A percentile compares a stretch with the other conserved stretches of the same genome.
phyloP scores from a whole-genome alignment of 2,888 invertebrate genomes.

The Melanargia galathea region DNA sequence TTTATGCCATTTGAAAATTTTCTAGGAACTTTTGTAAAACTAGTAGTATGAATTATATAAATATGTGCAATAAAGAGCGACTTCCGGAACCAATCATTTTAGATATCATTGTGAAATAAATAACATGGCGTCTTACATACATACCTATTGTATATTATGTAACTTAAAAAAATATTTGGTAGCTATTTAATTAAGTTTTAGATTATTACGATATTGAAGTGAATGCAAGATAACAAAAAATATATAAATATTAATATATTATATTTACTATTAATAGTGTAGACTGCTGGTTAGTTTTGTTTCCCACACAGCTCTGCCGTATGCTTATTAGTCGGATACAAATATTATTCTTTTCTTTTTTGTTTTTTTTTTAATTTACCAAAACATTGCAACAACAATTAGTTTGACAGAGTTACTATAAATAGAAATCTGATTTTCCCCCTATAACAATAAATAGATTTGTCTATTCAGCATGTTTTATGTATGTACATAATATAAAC shows the following conservation, averaged over 20 bases:
- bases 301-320: slow-evolving; percentile 46
- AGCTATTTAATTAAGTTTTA: slow-evolving; percentile 73
- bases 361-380: slow-evolving; percentile 35
- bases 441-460: not conserved
- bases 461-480: not conserved
- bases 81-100: slow-evolving; percentile 45
- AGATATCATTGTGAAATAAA: slow-evolving; percentile 63
- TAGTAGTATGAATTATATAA: slow-evolving; percentile 20
- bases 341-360: slow-evolving; percentile 30
- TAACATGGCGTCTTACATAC: slow-evolving; percentile 66
- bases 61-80: slow-evolving; percentile 48
- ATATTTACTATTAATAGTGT: slow-evolving; percentile 39
- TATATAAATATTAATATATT: slow-evolving; percentile 47
- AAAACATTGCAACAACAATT: slow-evolving; percentile 1
- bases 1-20: slow-evolving; percentile 8
- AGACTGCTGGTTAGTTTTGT: slow-evolving; percentile 55
- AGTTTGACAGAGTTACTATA: not conserved
- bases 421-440: not conserved
- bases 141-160: slow-evolving; percentile 70
- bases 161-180: slow-evolving; percentile 73
- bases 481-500: not conserved
- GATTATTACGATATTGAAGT: slow-evolving; percentile 56
- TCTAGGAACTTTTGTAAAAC: slow-evolving; percentile 1
- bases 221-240: slow-evolving; percentile 56
- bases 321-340: slow-evolving; percentile 41